phyloP scores from a whole-genome alignment of 2,797 vertebrate genomes.

The Thamnophis elegans region DNA sequence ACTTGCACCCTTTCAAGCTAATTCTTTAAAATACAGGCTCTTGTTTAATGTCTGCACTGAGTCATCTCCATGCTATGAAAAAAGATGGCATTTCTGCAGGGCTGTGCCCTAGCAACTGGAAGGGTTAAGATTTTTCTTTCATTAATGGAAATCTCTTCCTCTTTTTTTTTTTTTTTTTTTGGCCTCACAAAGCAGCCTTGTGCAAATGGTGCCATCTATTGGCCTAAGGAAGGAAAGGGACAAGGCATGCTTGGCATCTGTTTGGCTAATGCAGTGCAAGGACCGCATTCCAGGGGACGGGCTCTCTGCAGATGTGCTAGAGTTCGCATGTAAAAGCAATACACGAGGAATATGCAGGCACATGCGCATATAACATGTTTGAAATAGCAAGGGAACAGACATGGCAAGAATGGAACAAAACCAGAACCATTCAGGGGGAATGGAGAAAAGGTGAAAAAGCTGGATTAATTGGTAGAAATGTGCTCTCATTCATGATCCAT shows the following conservation, averaged over 20 bases:
- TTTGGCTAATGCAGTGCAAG: background rate
- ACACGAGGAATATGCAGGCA: background rate
- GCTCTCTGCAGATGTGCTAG: background rate
- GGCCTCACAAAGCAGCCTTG: conserved; percentile 8
- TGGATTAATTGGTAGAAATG: background rate
- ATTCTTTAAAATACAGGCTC: background rate
- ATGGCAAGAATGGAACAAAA: background rate
- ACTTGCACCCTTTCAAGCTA: background rate
- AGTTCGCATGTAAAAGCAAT: background rate
- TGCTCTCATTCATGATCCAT: background rate
- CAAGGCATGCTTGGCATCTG: background rate
- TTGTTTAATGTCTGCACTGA: background rate
- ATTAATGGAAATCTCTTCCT: background rate
- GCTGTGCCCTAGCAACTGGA: background rate
- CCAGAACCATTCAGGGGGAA: background rate
- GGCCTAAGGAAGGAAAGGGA: conserved; percentile 17
- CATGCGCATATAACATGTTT: background rate
- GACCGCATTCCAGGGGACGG: background rate
- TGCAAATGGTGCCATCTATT: conserved; percentile 57
- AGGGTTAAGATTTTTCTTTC: conserved; percentile 19
- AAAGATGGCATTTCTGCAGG: background rate
- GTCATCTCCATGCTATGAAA: background rate
- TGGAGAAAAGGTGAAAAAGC: background rate
- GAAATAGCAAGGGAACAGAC: background rate
- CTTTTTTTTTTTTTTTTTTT: background rate